Conservation (phyloP, 2,113 vertebrate species). For the Crocuta crocuta region DNA sequence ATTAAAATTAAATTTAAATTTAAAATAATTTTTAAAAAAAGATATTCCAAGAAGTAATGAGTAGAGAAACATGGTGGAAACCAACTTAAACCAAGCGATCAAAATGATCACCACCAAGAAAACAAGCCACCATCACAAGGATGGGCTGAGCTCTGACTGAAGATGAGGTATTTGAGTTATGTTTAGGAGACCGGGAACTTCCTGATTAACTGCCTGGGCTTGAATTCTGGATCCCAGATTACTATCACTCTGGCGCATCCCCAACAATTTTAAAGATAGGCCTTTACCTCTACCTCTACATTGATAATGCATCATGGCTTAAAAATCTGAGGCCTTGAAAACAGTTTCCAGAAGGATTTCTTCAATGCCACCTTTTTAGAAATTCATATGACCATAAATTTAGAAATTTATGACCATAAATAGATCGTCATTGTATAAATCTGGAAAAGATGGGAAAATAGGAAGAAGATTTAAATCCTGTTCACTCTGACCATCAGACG, state of each 20-base stretch:
- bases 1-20: no score
- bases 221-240: not conserved
- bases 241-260: not conserved
- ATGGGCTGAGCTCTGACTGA: not conserved
- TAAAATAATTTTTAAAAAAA: not conserved
- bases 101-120: not conserved
- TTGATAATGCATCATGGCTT: not conserved
- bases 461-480: not conserved
- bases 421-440: no score
- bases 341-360: not conserved
- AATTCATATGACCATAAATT: not conserved
- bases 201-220: not conserved
- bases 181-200: not conserved
- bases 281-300: not conserved
- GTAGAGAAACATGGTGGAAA: not conserved
- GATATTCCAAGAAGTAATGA: not conserved
- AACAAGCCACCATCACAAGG: not conserved
- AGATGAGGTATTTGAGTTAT: not conserved
- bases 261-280: not conserved
- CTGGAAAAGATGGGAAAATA: not conserved
- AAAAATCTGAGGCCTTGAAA: not conserved
- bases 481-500: not conserved
- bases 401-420: not conserved
- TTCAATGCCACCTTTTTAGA: not conserved
- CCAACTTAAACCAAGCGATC: not conserved